Conservation (phyloP, 2,888 invertebrate species). For the Crioceris asparagi region DNA sequence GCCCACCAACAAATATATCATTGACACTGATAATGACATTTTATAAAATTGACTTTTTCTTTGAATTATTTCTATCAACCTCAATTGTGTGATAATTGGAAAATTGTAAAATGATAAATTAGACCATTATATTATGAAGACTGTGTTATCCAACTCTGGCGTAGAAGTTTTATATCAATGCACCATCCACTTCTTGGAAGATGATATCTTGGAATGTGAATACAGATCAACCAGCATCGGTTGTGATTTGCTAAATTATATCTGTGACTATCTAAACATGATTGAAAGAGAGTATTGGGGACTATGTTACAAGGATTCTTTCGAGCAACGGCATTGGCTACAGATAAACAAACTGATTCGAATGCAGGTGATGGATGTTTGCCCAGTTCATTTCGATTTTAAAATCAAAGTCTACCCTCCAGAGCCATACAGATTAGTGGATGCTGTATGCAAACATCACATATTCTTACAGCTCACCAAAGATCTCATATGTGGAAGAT, state of each 20-base stretch:
- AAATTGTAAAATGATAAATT: too few species aligned
- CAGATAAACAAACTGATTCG: conserved; percentile 17
- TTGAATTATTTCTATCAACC: too few species aligned
- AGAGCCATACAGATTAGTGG: conserved; percentile 19
- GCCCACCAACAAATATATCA: too few species aligned
- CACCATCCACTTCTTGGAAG: conserved; percentile 18
- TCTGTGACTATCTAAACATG: conserved; percentile 18
- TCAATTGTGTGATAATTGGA: too few species aligned
- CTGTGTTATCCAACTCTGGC: conserved; percentile 16
- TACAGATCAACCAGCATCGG: conserved; percentile 20
- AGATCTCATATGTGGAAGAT: conserved; percentile 18
- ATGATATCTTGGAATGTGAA: conserved; percentile 19
- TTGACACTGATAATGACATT: too few species aligned
- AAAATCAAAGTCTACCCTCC: conserved; percentile 21
- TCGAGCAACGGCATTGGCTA: conserved; percentile 20
- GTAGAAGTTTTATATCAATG: conserved; percentile 20
- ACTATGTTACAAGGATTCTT: conserved; percentile 16
- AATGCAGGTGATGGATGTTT: conserved; percentile 17
- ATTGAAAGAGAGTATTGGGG: conserved; percentile 18
- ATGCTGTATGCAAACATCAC: conserved; percentile 13
- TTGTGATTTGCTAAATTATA: conserved; percentile 16
- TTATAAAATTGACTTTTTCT: too few species aligned
- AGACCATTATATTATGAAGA: conserved; percentile 21
- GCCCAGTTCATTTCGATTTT: conserved; percentile 18
- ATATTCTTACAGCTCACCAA: conserved; percentile 20